Percentiles rank a stretch among this genome's conserved stretches.
phyloP scores from a whole-genome alignment of 2,888 invertebrate genomes.

The Eupithecia inturbata region DNA sequence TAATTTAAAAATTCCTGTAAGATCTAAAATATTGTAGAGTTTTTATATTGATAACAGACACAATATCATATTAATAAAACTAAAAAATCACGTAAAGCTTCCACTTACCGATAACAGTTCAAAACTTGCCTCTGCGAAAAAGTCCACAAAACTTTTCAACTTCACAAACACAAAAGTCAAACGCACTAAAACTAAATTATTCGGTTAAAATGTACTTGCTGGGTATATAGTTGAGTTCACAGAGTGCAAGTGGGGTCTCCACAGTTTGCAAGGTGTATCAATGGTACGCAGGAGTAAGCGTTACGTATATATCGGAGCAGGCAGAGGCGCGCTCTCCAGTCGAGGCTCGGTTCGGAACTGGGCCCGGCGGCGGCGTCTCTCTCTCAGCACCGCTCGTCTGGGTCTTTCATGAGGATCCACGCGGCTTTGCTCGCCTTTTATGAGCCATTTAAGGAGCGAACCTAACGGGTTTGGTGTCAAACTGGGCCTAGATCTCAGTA shows the following conservation, averaged over 20 bases:
- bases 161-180: constrained; percentile 1
- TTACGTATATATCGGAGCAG: neutral
- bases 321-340: neutral
- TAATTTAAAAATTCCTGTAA: neutral
- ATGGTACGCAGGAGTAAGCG: neutral
- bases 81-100: neutral
- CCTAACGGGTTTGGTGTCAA: too few relatives aligned
- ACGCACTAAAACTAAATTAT: neutral
- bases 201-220: neutral
- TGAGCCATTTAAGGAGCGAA: neutral
- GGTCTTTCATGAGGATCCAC: neutral
- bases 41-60: neutral
- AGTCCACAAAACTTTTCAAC: neutral
- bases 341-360: neutral
- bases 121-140: neutral
- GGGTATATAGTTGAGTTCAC: neutral
- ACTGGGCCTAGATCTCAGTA: too few relatives aligned
- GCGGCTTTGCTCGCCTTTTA: neutral
- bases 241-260: neutral
- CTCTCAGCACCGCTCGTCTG: neutral
- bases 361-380: neutral
- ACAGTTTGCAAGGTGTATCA: neutral
- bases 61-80: neutral
- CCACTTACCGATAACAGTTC: neutral
- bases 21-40: neutral